These are phyloP conservation scores for Alligator mississippiensis DNA, from an alignment of 2,113 vertebrate genomes.

Conservation along the genomic window DNA sequence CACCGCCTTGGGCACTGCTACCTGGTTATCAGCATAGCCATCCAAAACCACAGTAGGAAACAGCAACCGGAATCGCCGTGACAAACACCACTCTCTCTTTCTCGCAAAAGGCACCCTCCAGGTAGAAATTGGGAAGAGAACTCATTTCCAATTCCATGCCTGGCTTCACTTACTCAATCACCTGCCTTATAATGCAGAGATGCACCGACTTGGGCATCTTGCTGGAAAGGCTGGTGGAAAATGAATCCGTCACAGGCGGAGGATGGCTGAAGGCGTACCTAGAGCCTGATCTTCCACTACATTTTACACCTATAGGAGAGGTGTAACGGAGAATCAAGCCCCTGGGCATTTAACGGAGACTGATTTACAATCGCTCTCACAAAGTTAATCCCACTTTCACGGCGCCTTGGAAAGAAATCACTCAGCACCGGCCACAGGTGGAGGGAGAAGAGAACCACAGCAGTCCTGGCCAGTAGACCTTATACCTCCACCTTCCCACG, in stretches of 20 bases:
- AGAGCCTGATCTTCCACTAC: background rate
- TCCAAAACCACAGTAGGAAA: background rate
- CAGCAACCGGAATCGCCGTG: background rate
- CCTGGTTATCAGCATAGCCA: fast-evolving
- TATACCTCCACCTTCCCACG: background rate
- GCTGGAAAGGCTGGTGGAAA: background rate
- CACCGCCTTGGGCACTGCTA: fast-evolving
- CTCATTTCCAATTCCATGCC: background rate
- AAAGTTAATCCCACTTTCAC: fast-evolving
- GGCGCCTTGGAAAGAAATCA: fast-evolving
- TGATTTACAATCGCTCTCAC: background rate
- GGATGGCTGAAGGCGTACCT: fast-evolving
- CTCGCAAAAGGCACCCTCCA: fast-evolving
- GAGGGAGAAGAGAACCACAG: background rate
- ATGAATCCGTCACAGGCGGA: background rate
- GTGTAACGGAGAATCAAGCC: background rate
- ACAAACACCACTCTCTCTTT: background rate
- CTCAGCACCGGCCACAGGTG: background rate
- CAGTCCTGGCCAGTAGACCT: background rate
- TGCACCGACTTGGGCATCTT: fast-evolving
- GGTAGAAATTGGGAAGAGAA: background rate
- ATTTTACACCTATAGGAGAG: background rate
- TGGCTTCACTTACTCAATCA: background rate
- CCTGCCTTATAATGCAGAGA: fast-evolving
- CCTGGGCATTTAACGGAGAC: background rate